These are phyloP conservation scores for Tupaia tana DNA, from an alignment of 2,113 vertebrate species.

Conservation along the genomic window DNA sequence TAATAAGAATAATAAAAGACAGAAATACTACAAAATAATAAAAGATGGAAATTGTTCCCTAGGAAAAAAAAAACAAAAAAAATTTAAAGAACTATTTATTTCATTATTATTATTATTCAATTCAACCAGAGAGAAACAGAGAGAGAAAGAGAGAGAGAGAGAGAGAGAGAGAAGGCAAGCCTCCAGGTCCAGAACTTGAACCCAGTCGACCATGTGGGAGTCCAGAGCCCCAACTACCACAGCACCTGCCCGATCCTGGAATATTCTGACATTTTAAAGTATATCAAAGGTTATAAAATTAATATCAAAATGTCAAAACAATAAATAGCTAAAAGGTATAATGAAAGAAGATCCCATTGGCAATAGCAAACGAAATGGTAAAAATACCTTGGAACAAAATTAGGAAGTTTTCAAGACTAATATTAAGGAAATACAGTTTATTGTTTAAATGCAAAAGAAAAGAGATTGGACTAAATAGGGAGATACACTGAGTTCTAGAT, in stretches of 20 bases:
- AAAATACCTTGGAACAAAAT: slow-evolving; percentile 13
- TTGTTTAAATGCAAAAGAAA: not conserved
- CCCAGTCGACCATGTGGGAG: too few relatives aligned
- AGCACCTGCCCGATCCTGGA: not conserved
- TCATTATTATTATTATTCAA: too few relatives aligned
- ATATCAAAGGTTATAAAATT: slow-evolving; percentile 28
- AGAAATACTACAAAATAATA: too few relatives aligned
- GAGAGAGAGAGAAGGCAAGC: too few relatives aligned
- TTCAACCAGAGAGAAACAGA: too few relatives aligned
- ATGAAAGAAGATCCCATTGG: not conserved
- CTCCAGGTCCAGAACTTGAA: too few relatives aligned
- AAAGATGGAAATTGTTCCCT: too few relatives aligned
- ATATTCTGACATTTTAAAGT: slow-evolving; percentile 38
- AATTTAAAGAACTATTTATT: too few relatives aligned
- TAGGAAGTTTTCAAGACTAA: not conserved
- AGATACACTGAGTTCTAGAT: not conserved
- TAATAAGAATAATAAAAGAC: too few relatives aligned
- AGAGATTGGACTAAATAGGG: not conserved
- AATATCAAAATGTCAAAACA: not conserved
- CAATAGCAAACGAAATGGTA: not conserved
- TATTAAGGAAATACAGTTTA: slow-evolving; percentile 21
- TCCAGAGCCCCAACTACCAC: too few relatives aligned
- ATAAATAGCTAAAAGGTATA: slow-evolving; percentile 2
- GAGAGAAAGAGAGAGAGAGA: too few relatives aligned
- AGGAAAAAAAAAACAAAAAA: too few relatives aligned